A percentile compares a stretch with the other conserved stretches of the same genome.
Evolutionary conservation across 2,797 vertebrate genomes (phyloP).

Genomic region (Spea hammondii): DNA sequence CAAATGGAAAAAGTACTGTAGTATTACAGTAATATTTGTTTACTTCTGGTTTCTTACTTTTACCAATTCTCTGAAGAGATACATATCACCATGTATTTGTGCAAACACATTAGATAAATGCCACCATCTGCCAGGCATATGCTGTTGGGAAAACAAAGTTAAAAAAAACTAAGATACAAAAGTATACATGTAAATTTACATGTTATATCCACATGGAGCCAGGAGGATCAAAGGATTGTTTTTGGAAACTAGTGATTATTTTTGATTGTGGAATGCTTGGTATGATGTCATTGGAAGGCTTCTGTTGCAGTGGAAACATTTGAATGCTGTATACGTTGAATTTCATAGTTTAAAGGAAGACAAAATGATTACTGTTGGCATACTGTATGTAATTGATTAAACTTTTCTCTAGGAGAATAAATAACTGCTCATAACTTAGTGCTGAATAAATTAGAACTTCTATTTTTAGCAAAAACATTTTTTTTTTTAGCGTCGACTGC

Average conservation of each 20-base stretch:
- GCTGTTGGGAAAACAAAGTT: not conserved
- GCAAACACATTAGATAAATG: constrained; percentile 10
- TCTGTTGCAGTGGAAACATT: not conserved
- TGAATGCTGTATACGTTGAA: not conserved
- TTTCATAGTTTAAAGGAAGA: not conserved
- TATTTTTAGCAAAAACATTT: constrained; percentile 44
- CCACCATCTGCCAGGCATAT: constrained; percentile 13
- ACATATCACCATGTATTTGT: constrained; percentile 9
- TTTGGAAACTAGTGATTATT: not conserved
- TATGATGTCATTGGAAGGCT: constrained; percentile 12
- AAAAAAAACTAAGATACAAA: not conserved
- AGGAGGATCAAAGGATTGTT: constrained; percentile 11
- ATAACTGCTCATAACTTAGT: constrained; percentile 36
- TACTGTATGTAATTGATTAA: constrained; percentile 33
- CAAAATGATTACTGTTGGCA: constrained; percentile 13
- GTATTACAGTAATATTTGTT: not conserved
- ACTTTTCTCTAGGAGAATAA: constrained; percentile 28
- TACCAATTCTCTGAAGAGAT: not conserved
- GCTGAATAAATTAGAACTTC: constrained; percentile 41
- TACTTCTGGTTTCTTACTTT: not conserved
- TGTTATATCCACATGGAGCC: constrained; percentile 11
- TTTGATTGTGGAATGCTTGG: constrained; percentile 11
- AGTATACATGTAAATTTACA: constrained; percentile 9
- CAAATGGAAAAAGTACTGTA: too few species aligned
- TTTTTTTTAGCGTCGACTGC: constrained; percentile 10